Evolutionary conservation across 2,888 invertebrate species (phyloP).

Genomic region (Dastarcus helophoroides): DNA sequence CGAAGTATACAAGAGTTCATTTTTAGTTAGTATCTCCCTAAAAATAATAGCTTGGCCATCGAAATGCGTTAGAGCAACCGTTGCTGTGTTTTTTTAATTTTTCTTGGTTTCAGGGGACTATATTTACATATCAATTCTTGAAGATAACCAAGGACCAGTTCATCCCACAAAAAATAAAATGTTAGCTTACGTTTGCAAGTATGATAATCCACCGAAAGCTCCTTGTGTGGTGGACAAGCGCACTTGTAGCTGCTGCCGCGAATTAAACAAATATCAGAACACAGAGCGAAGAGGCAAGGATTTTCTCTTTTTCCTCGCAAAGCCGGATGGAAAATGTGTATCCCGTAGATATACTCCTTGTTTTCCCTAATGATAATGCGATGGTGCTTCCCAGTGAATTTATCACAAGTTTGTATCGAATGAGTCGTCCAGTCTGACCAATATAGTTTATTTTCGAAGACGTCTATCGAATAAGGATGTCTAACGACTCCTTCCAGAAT

Average conservation of each 20-base stretch:
- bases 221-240: slow-evolving; percentile 66
- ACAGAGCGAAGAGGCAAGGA: slow-evolving; percentile 52
- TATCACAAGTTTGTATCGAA: slow-evolving; percentile 64
- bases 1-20: no score
- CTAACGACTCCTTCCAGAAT: slow-evolving; percentile 45
- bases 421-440: slow-evolving; percentile 81
- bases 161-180: no score
- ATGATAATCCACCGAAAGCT: slow-evolving; percentile 41
- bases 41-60: no score
- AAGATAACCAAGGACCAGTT: no score
- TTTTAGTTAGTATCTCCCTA: no score
- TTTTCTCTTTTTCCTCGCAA: slow-evolving; percentile 43
- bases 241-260: slow-evolving; percentile 49
- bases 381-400: slow-evolving; percentile 58
- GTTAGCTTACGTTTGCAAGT: slow-evolving; percentile 42
- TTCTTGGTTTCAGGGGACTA: no score
- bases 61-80: no score
- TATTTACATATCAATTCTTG: no score
- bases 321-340: slow-evolving; percentile 65
- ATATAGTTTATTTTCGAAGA: slow-evolving; percentile 73
- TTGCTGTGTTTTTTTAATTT: no score
- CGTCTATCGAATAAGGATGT: slow-evolving; percentile 66
- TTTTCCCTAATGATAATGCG: slow-evolving; percentile 43
- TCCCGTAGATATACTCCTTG: slow-evolving; percentile 44
- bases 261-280: slow-evolving; percentile 70